phyloP scores from a whole-genome alignment of 2,888 invertebrate species.

The Ophion slaviceki region DNA sequence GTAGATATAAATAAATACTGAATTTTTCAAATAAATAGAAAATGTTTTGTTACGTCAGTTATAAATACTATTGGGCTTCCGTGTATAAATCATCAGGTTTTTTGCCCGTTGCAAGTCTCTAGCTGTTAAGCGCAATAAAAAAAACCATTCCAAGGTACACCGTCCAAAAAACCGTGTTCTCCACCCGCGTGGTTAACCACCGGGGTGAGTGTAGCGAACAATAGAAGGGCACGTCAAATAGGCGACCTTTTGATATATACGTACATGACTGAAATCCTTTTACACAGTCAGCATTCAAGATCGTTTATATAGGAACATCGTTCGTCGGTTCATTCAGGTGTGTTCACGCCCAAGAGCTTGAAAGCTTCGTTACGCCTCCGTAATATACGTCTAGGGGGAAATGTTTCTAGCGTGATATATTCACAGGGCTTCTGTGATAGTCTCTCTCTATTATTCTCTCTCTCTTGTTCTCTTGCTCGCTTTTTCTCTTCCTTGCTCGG shows the following conservation, averaged over 20 bases:
- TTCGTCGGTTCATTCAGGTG: slow-evolving; percentile 7
- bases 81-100: not conserved
- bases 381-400: slow-evolving; percentile 16
- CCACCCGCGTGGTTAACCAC: not conserved
- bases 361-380: slow-evolving; percentile 27
- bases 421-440: not conserved
- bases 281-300: not conserved
- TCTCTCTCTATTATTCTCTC: not conserved
- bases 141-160: not conserved
- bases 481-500: too few species aligned
- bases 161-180: not conserved
- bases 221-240: not conserved
- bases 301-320: slow-evolving; percentile 30
- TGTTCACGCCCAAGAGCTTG: slow-evolving; percentile 17
- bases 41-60: too few species aligned
- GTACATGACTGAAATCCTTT: not conserved
- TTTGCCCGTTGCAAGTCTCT: too few species aligned
- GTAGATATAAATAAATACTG: too few species aligned
- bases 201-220: not conserved
- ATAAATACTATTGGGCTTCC: too few species aligned
- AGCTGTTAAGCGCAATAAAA: not conserved
- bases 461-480: not conserved
- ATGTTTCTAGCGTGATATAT: slow-evolving; percentile 1
- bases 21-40: too few species aligned
- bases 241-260: not conserved